Base-by-base conservation (phyloP, 2,113 vertebrate species). In the Procavia capensis region DNA sequence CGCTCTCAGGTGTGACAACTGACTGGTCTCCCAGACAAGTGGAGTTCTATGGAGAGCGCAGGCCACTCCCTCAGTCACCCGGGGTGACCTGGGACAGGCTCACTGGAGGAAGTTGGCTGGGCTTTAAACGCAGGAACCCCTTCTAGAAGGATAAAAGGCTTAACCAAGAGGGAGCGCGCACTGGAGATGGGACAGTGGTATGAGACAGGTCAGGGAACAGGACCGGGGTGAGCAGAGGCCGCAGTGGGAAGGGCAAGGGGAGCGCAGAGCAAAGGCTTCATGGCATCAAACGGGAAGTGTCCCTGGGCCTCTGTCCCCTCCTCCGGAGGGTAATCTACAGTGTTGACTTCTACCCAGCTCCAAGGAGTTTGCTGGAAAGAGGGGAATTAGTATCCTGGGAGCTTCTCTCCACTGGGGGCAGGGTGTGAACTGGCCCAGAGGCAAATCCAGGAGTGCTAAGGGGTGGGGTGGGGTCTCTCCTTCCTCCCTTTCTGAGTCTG, bases 51-150 rank as follows among this genome's bases (percentile, higher is more conserved):
- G 86, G 45, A 25, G 70, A 7, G 70, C 14, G 16, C 11, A 63
- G n/a, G 0, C 5, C 36, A 3, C 2, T 16, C 19, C n/a, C n/a
- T n/a, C n/a, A n/a, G n/a, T 8, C 5, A 3, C 47, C 11, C 0
- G 61, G 72, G 72, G 39, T 13, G 63, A 13, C 13, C 2, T 19
- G 4, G 81, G 45, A 22, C 50, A 36, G 61, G 9, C 1, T 41
- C 17, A 4, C 22, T 19, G 68, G 57, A 75, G 68, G 78, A 66
- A 81, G 27, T 61, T 24, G 2, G 1, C 10, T 59, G 47, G 74
- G 16, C 61, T 36, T n/a, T 22, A 16, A 14, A 27, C 27, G 57
- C 13, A 3, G 36, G 59, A 63, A 27, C 1, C 54, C 5, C 74
- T 3, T 74, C 36, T 24, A 61, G 24, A 66, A 41, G 81, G 50